Evolutionary conservation across 2,888 invertebrate species (phyloP), one percentile per base, ranked within the genome.

Genomic region (Coelinius sp.): DNA sequence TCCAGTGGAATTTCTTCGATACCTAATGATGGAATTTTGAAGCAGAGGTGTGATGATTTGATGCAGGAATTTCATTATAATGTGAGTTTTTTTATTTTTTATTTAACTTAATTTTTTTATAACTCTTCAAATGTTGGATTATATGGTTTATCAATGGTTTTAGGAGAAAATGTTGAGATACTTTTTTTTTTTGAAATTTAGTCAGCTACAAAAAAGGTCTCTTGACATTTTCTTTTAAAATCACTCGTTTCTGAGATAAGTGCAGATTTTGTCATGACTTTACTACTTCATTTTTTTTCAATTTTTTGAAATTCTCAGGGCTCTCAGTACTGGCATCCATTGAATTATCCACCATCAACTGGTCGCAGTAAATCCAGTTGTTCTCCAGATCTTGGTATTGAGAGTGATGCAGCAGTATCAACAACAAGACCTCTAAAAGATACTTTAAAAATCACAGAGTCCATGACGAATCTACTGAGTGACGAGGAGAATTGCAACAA

Each of bases 381-480:
- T 77, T 96, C 96, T 0, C 96, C 96, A 0, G 96, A 96, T 88
- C 91, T 95, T 81, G 96, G 96, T n/a, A 96, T 96, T 76, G 96
- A 96, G 84, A 96, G 95, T 81, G 96, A 96, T 17, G 85, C 80
- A 2, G 85, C 85, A 2, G 75, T 84, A 12, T 82, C 82, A 3
- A 82, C 81, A 5, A 81, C 82, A 38, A 83, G 86, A 68, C 87
- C 86, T 14, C 68, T 86, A 10, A 82, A 86, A 74, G 85, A 87
- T 62, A 84, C 85, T 10, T 78, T 86, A 20, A 87, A 86, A 56
- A 87, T 87, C n/a, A 86, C 88, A 2, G 86, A 87, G 74, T 87
- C 86, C 2, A 87, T 88, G 86, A 84, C 84, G 17, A 88, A 88
- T 80, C 78, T 88, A 46, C 75, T 87, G 14, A 88, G 86, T 70